Evolutionary conservation across 2,113 vertebrate species (phyloP).

Genomic region (Pteropus alecto): DNA sequence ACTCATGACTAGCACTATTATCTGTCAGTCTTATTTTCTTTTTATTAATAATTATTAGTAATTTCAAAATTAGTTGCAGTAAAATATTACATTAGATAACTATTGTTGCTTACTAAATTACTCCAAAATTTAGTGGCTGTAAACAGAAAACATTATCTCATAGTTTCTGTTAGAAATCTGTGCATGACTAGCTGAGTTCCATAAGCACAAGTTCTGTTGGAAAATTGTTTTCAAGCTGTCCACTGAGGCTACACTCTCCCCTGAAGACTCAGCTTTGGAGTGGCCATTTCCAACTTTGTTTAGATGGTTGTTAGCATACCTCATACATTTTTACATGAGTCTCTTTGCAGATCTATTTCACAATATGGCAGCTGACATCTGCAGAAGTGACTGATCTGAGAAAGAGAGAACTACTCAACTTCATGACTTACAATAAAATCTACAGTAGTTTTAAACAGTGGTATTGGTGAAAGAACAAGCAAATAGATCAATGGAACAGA

Average conservation of each 20-base stretch:
- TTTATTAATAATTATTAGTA: background rate
- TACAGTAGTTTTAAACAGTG: background rate
- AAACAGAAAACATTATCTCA: background rate
- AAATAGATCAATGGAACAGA: background rate
- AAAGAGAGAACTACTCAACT: background rate
- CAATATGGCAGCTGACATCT: background rate
- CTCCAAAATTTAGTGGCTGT: background rate
- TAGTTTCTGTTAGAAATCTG: background rate
- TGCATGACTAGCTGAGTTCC: background rate
- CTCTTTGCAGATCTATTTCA: background rate
- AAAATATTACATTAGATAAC: background rate
- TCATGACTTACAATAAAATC: background rate
- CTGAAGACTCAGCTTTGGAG: background rate
- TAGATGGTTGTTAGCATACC: background rate
- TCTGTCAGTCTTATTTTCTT: background rate
- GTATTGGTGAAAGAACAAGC: background rate
- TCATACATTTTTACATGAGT: background rate
- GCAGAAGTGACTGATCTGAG: background rate
- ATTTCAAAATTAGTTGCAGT: background rate
- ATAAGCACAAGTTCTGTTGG: accelerated
- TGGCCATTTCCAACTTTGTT: background rate
- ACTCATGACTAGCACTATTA: background rate
- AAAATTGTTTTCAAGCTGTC: background rate
- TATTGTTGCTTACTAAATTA: background rate
- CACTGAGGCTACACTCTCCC: background rate